Conservation (phyloP, 2,888 invertebrate genomes). For the Serripes groenlandicus region DNA sequence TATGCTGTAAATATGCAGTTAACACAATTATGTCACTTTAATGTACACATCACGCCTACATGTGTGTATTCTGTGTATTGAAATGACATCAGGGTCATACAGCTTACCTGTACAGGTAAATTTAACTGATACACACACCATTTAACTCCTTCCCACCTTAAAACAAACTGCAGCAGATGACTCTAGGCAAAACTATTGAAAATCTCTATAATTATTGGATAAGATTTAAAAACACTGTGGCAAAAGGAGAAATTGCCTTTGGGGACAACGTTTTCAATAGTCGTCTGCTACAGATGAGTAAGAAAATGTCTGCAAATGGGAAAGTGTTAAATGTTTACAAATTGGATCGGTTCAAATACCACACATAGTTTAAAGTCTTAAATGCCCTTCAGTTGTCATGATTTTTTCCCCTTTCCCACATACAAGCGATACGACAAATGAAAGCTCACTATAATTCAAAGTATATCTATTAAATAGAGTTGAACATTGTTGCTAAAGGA, state of each 20-base stretch:
- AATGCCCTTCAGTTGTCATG: background rate
- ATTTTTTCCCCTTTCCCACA: background rate
- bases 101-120: constrained; percentile 23
- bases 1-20: constrained; percentile 17
- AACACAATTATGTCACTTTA: background rate
- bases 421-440: no score
- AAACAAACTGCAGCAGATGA: no score
- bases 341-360: constrained; percentile 1
- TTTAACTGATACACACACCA: constrained; percentile 21
- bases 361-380: background rate
- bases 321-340: constrained; percentile 3
- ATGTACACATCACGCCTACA: background rate
- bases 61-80: constrained; percentile 9
- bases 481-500: no score
- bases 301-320: background rate
- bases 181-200: no score
- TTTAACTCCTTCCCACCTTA: background rate
- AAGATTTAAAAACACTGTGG: background rate
- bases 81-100: background rate
- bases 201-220: no score
- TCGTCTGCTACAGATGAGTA: background rate
- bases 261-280: background rate
- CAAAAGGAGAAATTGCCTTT: background rate
- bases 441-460: no score
- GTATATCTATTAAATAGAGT: no score